Evolutionary conservation across 1,140 invertebrate species (phyloP), one percentile per base, ranked within the genome.

Genomic region (Globodera rostochiensis): DNA sequence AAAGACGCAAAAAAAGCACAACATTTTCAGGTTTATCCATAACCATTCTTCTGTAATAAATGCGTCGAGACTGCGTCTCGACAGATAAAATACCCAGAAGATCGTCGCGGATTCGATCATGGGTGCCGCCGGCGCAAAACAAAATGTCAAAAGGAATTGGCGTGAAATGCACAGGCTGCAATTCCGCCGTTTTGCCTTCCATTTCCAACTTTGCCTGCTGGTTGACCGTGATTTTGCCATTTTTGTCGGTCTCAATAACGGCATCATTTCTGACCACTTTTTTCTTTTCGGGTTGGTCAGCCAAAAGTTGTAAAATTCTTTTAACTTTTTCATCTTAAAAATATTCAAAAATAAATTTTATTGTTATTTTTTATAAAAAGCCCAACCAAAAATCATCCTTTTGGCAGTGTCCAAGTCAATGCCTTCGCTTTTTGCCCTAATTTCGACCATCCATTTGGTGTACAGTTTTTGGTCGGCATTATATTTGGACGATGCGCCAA

Each of bases 141-240:
- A 78, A 49, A 6, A 78, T 15, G 70, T 78, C 77, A 47, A 78
- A 78, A 5, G 77, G 77, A 64, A 78, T 69, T 36, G 69, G n/a
- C 4, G 8, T 4, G 21, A 45, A 47, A 45, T 47, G 36, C 60
- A 66, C 60, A 21, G 21, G 21, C 6, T 6, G 69, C 9, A 36
- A 19, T 19, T 53, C 53, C 25, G 57, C 5, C 36, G 9, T 47
- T 46, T 25, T 6, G 0, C 19, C 67, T n/a, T n/a, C 60, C 19
- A 60, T 50, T 50, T 70, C 67, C 8, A 7, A 70, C 2, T n/a
- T 0, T 11, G n/a, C 67, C 8, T 70, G 67, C 67, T n/a, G 1
- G 13, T 2, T 66, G 60, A 3, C 60, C 1, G 13, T 66, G 60
- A 66, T 21, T 21, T 66, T 66, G 13, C 60, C 60, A 13, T 66